Conservation (phyloP, 1,140 invertebrate species). For the Nixonia krombeini region DNA sequence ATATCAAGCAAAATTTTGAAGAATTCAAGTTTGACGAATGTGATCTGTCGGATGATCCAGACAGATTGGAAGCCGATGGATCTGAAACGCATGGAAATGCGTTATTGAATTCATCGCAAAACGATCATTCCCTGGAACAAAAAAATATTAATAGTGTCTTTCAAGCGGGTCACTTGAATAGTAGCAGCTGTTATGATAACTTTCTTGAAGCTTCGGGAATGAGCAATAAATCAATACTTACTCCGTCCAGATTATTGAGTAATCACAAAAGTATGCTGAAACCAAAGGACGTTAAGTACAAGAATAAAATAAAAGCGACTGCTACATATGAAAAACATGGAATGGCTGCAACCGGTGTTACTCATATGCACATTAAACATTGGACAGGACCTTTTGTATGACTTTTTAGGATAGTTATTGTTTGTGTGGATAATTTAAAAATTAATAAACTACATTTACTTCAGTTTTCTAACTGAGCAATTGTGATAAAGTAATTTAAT, state of each 20-base stretch:
- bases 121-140: constrained; percentile 38
- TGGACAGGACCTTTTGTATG: constrained; percentile 73
- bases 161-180: constrained; percentile 22
- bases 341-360: constrained; percentile 37
- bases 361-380: constrained; percentile 61
- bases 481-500: no score
- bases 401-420: background rate
- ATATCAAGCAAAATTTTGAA: constrained; percentile 83
- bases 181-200: constrained; percentile 73
- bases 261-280: constrained; percentile 84
- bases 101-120: constrained; percentile 45
- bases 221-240: constrained; percentile 85
- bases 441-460: no score
- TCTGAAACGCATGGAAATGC: constrained; percentile 72
- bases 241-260: constrained; percentile 78
- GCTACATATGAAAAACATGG: constrained; percentile 65
- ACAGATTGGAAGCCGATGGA: constrained; percentile 73
- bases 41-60: constrained; percentile 77
- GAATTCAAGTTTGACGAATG: constrained; percentile 85
- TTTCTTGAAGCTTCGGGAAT: constrained; percentile 85
- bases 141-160: constrained; percentile 51
- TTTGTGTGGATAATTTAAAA: no score
- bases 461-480: no score
- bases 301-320: constrained; percentile 65
- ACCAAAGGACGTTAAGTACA: constrained; percentile 82